Percentiles rank a stretch among this genome's conserved stretches.
These are phyloP conservation scores for Augochlora pura DNA, from an alignment of 1,140 invertebrate genomes.

Conservation along the genomic window DNA sequence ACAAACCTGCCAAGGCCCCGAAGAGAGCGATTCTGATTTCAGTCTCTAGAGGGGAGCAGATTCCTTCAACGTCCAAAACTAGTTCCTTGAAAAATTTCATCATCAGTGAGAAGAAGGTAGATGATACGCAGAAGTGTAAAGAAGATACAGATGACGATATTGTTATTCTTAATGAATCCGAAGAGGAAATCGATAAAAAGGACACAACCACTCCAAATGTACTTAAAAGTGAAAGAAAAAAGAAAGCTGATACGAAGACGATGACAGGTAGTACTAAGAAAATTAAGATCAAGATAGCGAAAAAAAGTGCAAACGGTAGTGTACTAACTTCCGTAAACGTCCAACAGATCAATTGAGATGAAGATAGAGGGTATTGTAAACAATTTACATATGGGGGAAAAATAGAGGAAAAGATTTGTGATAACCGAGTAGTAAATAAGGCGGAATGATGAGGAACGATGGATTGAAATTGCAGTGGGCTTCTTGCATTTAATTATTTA, in stretches of 20 bases:
- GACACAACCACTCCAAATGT: no score
- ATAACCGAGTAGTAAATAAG: constrained; percentile 8
- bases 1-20: constrained; percentile 52
- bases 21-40: constrained; percentile 74
- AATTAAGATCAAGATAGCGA: neutral
- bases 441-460: neutral
- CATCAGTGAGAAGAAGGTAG: neutral
- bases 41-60: constrained; percentile 65
- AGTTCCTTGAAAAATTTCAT: constrained; percentile 63
- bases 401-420: constrained; percentile 4
- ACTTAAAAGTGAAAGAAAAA: no score
- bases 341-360: no score
- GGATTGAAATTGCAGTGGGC: neutral
- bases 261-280: no score
- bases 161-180: neutral
- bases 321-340: neutral
- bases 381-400: neutral
- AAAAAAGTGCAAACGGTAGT: neutral
- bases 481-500: neutral
- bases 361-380: neutral
- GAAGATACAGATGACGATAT: neutral
- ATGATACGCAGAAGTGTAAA: neutral
- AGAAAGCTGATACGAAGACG: neutral
- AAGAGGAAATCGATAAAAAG: neutral
- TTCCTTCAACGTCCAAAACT: constrained; percentile 62